Evolutionary conservation across 2,888 invertebrate genomes (phyloP), one percentile per base, ranked within the genome.

Genomic region (Archips crataeganus): DNA sequence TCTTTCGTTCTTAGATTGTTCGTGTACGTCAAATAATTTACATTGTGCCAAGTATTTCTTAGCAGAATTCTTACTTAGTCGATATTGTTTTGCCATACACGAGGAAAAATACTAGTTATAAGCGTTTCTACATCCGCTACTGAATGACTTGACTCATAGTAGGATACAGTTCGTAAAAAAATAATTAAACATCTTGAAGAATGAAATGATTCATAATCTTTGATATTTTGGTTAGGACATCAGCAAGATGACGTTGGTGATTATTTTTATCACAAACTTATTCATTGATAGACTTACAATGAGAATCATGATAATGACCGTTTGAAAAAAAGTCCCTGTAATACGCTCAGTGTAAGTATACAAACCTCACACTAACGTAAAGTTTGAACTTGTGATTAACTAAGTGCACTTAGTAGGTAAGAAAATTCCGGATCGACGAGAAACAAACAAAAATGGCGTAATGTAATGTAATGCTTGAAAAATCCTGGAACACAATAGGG

Each of bases 401-500:
- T 10, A 9, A 45, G 2, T 45, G 45, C 45, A 45, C 45, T 45
- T 10, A 2, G 45, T 10, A 45, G 3, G 45, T 3, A 13, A 10
- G 45, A 3, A 5, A 13, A 47, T 10, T 5, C 13, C 2, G n/a
- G n/a, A n/a, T n/a, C 49, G 13, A 49, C 49, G 6, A 49, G n/a
- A 63, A 70, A 57, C 47, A 32, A 70, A 57, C 34, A 62, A 70
- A 54, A 34, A 59, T 45, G 54, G 32, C 23, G 57, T 36, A 63
- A 63, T 11, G 23, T 23, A 0, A 23, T 23, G 23, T 23, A 23
- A 23, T 23, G 23, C 23, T 23, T 23, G 23, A 23, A 23, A 54
- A 54, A 54, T 70, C 57, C 70, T 63, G 63, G 32, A 49, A 60
- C 66, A 61, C 54, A 54, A 51, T n/a, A n/a, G n/a, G n/a, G n/a